Evolutionary conservation across 2,113 vertebrate genomes (phyloP).

Genomic region (Serinus canaria): DNA sequence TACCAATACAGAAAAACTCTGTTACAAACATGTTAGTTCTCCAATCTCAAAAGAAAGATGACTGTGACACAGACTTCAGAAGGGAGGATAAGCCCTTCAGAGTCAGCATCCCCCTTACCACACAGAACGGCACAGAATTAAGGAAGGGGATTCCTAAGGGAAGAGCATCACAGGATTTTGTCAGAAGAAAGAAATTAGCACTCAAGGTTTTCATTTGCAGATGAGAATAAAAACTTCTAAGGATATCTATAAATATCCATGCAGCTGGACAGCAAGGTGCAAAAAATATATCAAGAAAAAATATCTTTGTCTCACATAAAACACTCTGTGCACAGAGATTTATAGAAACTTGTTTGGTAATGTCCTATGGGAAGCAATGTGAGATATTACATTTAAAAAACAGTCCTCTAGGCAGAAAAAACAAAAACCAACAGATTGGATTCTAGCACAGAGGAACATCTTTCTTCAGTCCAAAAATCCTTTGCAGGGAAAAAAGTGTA

Average conservation of each 20-base stretch:
- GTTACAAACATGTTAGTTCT: neutral
- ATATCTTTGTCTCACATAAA: neutral
- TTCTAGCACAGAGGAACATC: neutral
- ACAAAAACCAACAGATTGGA: neutral
- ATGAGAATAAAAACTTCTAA: neutral
- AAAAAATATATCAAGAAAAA: neutral
- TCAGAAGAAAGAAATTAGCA: neutral
- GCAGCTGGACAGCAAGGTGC: neutral
- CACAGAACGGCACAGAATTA: neutral
- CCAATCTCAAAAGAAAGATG: neutral
- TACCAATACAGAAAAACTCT: neutral
- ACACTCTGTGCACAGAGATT: neutral
- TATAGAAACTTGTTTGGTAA: neutral
- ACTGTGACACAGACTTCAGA: neutral
- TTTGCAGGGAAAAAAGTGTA: neutral
- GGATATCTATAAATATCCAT: neutral
- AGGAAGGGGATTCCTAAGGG: neutral
- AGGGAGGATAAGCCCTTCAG: neutral
- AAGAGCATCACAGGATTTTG: neutral
- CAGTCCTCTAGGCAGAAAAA: neutral
- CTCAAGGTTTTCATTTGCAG: neutral
- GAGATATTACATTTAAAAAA: neutral
- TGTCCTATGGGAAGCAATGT: neutral
- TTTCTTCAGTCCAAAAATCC: neutral
- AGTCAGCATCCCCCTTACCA: neutral